Evolutionary conservation across 2,797 vertebrate genomes (phyloP).

Genomic region (Poecilia velifera): DNA sequence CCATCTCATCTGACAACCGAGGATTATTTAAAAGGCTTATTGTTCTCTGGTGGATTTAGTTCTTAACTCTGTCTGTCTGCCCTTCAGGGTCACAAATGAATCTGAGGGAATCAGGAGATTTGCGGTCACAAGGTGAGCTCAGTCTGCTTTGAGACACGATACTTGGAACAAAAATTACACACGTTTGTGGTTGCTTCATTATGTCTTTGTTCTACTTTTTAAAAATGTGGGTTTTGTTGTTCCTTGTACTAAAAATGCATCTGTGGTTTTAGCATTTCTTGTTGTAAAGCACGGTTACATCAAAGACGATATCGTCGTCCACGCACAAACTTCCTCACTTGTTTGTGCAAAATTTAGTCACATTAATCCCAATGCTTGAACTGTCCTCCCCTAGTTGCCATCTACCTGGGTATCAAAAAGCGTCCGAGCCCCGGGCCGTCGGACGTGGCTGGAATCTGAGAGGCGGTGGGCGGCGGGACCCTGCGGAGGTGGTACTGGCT

Average conservation of each 20-base stretch:
- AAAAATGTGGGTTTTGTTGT: background rate
- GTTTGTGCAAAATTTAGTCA: background rate
- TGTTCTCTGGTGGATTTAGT: slow-evolving; percentile 14
- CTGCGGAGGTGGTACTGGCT: slow-evolving; percentile 86
- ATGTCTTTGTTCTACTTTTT: background rate
- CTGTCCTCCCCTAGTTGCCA: slow-evolving; percentile 83
- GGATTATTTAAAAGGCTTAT: background rate
- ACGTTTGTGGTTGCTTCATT: background rate
- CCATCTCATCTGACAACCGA: slow-evolving; percentile 36
- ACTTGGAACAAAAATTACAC: background rate
- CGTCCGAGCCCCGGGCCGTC: slow-evolving; percentile 91
- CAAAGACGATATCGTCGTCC: background rate
- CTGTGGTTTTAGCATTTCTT: background rate
- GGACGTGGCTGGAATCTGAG: slow-evolving; percentile 91
- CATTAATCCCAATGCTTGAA: background rate
- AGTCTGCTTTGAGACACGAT: background rate
- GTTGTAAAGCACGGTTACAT: background rate
- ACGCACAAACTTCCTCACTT: background rate
- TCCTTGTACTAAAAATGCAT: background rate
- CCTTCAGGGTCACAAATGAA: slow-evolving; percentile 95
- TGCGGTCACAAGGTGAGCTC: slow-evolving; percentile 93
- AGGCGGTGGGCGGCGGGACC: slow-evolving; percentile 82
- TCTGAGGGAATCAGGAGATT: slow-evolving; percentile 98
- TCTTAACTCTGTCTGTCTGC: slow-evolving; percentile 54
- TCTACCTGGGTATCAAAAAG: slow-evolving; percentile 95